A percentile compares a stretch with the other conserved stretches of the same genome.
Conservation (phyloP, 2,888 invertebrate genomes). For the Nemurella pictetii region DNA sequence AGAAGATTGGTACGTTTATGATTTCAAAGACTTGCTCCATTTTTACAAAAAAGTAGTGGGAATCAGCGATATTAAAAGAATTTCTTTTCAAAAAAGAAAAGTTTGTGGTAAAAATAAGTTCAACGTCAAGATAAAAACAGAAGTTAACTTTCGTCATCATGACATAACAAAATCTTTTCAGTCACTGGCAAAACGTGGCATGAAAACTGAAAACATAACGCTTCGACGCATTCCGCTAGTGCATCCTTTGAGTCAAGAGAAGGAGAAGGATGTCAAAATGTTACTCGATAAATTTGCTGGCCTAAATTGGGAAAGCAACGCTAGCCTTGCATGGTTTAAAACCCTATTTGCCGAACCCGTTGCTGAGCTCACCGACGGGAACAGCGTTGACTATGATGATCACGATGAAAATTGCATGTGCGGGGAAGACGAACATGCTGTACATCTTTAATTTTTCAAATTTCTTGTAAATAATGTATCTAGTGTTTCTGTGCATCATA, state of each 20-base stretch:
- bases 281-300: conserved; percentile 3
- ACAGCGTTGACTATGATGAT: not conserved
- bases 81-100: conserved; percentile 31
- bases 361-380: not conserved
- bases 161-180: not conserved
- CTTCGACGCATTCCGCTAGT: not conserved
- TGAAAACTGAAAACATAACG: not conserved
- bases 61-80: conserved; percentile 28
- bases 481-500: too few species aligned
- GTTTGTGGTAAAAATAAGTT: not conserved
- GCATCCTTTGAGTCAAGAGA: not conserved
- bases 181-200: conserved; percentile 10
- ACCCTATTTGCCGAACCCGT: not conserved
- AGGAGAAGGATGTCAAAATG: not conserved
- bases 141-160: conserved; percentile 6
- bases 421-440: not conserved
- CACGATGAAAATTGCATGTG: not conserved
- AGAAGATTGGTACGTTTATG: conserved; percentile 28
- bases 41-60: conserved; percentile 22
- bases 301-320: not conserved
- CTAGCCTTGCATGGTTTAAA: not conserved
- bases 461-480: not conserved
- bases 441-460: not conserved
- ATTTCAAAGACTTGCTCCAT: conserved; percentile 28
- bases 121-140: not conserved